Evolutionary conservation across 2,888 invertebrate species (phyloP), one percentile per base, ranked within the genome.

Genomic region (Masnerella sp.): DNA sequence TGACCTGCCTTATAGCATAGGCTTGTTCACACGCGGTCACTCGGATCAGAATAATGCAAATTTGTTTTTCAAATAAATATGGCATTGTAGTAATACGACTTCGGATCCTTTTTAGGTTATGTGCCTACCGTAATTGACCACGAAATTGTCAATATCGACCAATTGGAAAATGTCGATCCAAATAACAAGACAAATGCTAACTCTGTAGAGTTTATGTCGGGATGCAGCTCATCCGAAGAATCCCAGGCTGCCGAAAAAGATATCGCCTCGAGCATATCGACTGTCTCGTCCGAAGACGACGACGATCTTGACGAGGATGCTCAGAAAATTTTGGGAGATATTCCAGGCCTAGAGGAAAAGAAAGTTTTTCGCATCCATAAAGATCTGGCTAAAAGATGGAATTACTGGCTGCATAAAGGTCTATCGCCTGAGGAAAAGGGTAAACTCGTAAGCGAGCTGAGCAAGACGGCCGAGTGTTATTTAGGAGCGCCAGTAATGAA

Each of bases 341-440:
- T 59, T 9, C 43, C 59, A 11, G 47, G 34, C 1, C 14, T 59
- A 0, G 12, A 47, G 14, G 9, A 42, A 9, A 40, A 54, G 8
- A 52, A 52, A 5, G 11, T 18, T 4, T 2, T 34, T 4, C 25
- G 5, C 2, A 51, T 34, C 12, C 25, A 34, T 4, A 51, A 34
- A 11, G 28, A 28, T 25, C 2, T 51, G 5, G 12, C 25, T 9
- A 51, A 51, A 14, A 12, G 51, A 34, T 51, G 65, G 65, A 12
- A 56, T 1, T 28, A 56, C 22, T 65, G 65, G 65, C 22, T 45
- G 2, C 47, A 54, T 7, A 38, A 65, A 14, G 65, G 56, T 1
- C 18, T 65, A 3, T 2, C 7, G 7, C 1, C 8, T 4, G 59
- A 59, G 2, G 45, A 47, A 1, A 45, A 25, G 8, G 28, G 15